Evolutionary conservation across 2,888 invertebrate genomes (phyloP).

Genomic region (Caenorhabditis sp.): DNA sequence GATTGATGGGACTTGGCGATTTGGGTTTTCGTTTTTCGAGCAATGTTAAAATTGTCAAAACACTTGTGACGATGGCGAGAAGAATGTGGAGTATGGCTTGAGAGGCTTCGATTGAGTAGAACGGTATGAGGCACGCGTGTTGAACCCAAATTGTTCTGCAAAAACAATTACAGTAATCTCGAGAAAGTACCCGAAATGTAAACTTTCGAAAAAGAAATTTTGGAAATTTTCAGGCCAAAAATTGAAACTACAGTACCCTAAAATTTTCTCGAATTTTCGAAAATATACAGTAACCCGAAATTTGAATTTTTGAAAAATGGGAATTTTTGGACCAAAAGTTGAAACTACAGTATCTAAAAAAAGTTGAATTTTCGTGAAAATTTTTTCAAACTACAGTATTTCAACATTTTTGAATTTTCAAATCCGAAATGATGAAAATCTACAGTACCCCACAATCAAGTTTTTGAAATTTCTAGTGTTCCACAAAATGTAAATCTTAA

Average conservation of each 20-base stretch:
- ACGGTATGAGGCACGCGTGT: conserved; percentile 45
- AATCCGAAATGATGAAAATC: too few relatives aligned
- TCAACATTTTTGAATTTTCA: not conserved
- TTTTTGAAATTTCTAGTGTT: too few relatives aligned
- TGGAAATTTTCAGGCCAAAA: too few relatives aligned
- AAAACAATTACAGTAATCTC: not conserved
- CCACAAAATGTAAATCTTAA: too few relatives aligned
- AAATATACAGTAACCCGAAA: too few relatives aligned
- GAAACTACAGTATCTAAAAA: too few relatives aligned
- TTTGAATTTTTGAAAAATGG: too few relatives aligned
- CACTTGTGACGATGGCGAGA: conserved; percentile 43
- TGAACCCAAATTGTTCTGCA: conserved; percentile 45
- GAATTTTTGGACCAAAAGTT: too few relatives aligned
- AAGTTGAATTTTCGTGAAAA: not conserved
- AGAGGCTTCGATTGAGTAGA: conserved; percentile 51
- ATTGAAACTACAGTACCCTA: too few relatives aligned
- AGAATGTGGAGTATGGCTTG: conserved; percentile 52
- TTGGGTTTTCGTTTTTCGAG: conserved; percentile 6
- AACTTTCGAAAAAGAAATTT: too few relatives aligned
- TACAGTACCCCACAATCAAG: too few relatives aligned
- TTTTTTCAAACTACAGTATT: not conserved
- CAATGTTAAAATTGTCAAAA: conserved; percentile 33
- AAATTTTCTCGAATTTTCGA: too few relatives aligned
- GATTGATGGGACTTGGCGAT: conserved; percentile 1
- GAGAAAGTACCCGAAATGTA: not conserved